These are phyloP conservation scores for Corythucha ciliata DNA, from an alignment of 2,888 invertebrate genomes.

Conservation along the genomic window DNA sequence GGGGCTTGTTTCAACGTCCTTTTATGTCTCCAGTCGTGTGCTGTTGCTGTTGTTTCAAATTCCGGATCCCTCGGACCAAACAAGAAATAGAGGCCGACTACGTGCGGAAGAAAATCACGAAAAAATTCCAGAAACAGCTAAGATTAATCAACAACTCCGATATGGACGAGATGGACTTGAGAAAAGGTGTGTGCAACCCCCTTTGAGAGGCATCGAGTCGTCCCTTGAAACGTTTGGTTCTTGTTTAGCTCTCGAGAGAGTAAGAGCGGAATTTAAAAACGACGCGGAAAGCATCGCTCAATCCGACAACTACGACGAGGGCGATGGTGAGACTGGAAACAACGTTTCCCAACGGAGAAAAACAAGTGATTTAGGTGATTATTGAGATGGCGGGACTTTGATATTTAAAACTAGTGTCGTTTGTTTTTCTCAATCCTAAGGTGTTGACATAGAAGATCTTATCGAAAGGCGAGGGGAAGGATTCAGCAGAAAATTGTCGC, in stretches of 20 bases:
- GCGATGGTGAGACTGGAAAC: too few relatives aligned
- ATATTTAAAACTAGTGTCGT: conserved; percentile 9
- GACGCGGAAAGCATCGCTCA: conserved; percentile 44
- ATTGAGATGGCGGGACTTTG: neutral
- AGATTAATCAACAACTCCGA: conserved; percentile 73
- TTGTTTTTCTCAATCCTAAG: conserved; percentile 22
- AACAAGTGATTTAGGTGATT: conserved; percentile 29
- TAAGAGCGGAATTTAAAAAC: conserved; percentile 54
- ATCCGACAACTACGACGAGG: conserved; percentile 25
- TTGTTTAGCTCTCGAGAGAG: conserved; percentile 54
- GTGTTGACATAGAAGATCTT: conserved; percentile 26
- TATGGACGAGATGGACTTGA: conserved; percentile 72
- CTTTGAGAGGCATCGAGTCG: neutral
- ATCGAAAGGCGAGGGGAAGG: conserved; percentile 22
- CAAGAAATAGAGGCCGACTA: conserved; percentile 93
- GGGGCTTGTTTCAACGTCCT: neutral
- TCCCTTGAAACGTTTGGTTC: neutral
- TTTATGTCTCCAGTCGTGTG: conserved; percentile 56
- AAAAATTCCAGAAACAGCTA: conserved; percentile 70
- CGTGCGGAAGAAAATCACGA: conserved; percentile 69
- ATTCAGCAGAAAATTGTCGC: conserved; percentile 19
- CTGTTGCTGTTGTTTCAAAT: conserved; percentile 81
- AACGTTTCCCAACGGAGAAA: too few relatives aligned
- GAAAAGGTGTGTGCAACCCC: conserved; percentile 49
- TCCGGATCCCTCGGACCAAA: conserved; percentile 86